Evolutionary conservation across 2,113 vertebrate genomes (phyloP).

Genomic region (Hypocryptadius cinnamomeus): DNA sequence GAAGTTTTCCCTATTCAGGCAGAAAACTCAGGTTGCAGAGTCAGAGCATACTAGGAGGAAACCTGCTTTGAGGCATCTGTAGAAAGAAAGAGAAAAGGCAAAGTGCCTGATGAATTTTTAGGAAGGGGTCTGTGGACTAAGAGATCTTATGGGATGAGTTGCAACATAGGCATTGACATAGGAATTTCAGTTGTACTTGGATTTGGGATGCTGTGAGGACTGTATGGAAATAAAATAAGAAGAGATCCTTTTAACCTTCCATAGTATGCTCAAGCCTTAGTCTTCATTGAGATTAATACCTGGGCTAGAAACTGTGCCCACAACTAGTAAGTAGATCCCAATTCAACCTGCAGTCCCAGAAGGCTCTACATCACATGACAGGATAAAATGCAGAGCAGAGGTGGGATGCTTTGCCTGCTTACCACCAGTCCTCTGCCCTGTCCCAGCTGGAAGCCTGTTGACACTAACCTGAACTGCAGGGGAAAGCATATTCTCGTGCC

Average conservation of each 20-base stretch:
- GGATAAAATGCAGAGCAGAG: neutral
- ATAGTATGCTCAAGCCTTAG: neutral
- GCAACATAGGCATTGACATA: neutral
- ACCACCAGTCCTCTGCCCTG: neutral
- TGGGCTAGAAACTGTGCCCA: neutral
- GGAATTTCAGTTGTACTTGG: neutral
- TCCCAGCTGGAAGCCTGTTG: neutral
- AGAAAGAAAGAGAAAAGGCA: neutral
- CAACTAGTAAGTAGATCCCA: neutral
- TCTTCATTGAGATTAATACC: neutral
- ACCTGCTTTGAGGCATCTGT: neutral
- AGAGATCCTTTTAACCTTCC: neutral
- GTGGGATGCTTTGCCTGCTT: neutral
- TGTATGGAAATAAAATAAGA: neutral
- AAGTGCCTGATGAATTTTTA: neutral
- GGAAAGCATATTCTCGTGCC: slow-evolving; percentile 4
- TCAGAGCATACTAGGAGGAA: neutral
- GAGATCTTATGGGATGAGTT: neutral
- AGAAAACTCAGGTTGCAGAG: neutral
- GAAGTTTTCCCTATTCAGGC: neutral
- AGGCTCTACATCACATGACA: neutral
- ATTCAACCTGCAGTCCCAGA: neutral
- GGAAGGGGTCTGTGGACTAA: neutral
- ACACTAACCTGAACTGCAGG: slow-evolving; percentile 28
- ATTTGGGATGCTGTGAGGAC: neutral